A percentile compares a stretch with the other conserved stretches of the same genome.
Evolutionary conservation across 2,113 vertebrate species (phyloP).

Genomic region (Protomyctophum bolini): DNA sequence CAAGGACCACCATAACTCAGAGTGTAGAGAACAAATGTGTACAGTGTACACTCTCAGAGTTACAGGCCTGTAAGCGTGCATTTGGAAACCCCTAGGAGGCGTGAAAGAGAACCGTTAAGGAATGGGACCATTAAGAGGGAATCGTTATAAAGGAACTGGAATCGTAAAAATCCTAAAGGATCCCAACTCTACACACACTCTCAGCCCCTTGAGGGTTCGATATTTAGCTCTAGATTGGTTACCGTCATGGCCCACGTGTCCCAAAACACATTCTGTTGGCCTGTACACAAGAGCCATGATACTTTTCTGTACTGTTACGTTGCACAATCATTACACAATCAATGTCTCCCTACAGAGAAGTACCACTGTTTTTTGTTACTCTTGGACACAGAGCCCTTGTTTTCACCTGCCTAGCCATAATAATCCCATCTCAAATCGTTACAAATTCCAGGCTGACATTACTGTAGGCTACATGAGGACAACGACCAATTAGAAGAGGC

Average conservation of each 20-base stretch:
- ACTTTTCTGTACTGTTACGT: constrained; percentile 31
- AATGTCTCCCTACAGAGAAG: constrained; percentile 42
- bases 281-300: constrained; percentile 38
- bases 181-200: constrained; percentile 40
- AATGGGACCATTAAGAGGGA: no score
- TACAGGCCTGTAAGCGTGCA: no score
- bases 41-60: no score
- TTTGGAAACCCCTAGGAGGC: no score
- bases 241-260: constrained; percentile 7
- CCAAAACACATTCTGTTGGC: background rate
- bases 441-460: constrained; percentile 22
- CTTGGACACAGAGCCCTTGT: constrained; percentile 74
- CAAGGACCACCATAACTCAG: no score
- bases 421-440: constrained; percentile 8
- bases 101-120: no score
- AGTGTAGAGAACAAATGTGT: no score
- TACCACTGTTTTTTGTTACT: constrained; percentile 48
- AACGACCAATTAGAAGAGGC: constrained; percentile 46
- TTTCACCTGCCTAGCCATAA: constrained; percentile 43
- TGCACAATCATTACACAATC: constrained; percentile 43
- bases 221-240: constrained; percentile 69
- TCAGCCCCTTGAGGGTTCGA: constrained; percentile 65
- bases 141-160: no score
- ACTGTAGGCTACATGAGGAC: constrained; percentile 46
- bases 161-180: no score